phyloP scores from a whole-genome alignment of 2,113 vertebrate species.

The Ia io region DNA sequence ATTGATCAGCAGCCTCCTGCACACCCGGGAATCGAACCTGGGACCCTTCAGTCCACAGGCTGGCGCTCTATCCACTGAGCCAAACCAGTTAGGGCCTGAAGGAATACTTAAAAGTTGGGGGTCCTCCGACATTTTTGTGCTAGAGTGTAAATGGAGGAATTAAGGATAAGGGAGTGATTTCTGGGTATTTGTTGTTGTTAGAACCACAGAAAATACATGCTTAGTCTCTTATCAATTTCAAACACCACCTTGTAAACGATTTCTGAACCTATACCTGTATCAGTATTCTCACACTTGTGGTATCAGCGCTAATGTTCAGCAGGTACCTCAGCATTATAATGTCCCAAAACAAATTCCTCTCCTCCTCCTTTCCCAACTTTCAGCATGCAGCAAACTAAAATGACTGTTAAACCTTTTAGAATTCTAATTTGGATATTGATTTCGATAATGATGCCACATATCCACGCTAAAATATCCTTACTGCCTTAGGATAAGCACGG shows the following conservation, averaged over 20 bases:
- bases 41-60: too few relatives aligned
- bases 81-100: not conserved
- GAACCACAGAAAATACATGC: not conserved
- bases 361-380: not conserved
- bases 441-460: not conserved
- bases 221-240: not conserved
- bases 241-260: not conserved
- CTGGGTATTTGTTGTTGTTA: slow-evolving; percentile 15
- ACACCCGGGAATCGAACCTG: too few relatives aligned
- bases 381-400: not conserved
- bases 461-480: not conserved
- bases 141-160: not conserved
- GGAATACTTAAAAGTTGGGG: not conserved
- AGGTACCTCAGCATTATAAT: not conserved
- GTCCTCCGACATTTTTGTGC: not conserved
- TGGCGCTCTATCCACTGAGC: too few relatives aligned
- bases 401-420: not conserved
- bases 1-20: too few relatives aligned
- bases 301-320: not conserved
- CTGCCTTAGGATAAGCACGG: not conserved
- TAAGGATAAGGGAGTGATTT: not conserved
- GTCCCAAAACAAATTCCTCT: not conserved
- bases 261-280: not conserved
- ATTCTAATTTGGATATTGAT: not conserved
- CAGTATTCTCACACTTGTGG: not conserved